phyloP scores from a whole-genome alignment of 2,888 invertebrate genomes.

The Poecilus cupreus region DNA sequence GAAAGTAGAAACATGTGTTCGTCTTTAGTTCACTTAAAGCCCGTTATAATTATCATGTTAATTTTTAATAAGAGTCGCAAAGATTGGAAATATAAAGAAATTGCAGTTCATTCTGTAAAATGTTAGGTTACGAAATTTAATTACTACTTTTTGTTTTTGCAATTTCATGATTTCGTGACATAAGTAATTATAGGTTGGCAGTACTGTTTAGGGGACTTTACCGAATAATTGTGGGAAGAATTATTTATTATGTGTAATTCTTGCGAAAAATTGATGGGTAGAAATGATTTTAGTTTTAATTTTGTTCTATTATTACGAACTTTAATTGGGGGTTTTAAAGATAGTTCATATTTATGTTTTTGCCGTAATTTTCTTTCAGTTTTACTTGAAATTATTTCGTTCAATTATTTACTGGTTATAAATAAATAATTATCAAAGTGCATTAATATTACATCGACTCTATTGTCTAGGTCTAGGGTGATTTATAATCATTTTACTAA shows the following conservation, averaged over 20 bases:
- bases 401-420: no score
- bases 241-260: not conserved
- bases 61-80: not conserved
- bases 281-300: not conserved
- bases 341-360: not conserved
- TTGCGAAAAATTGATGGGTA: not conserved
- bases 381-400: no score
- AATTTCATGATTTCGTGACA: not conserved
- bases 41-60: not conserved
- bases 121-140: not conserved
- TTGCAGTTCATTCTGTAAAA: not conserved
- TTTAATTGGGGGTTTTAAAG: not conserved
- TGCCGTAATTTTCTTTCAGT: no score
- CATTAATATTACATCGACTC: no score
- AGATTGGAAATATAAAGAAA: not conserved
- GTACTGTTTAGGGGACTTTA: not conserved
- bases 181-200: not conserved
- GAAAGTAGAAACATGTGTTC: not conserved
- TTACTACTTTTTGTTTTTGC: not conserved
- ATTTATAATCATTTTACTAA: no score
- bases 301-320: not conserved
- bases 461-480: no score
- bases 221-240: constrained; percentile 1
- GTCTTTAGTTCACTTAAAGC: not conserved
- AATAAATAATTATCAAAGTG: no score